Conservation (phyloP, 2,888 invertebrate species). For the Eristalis arbustorum region DNA sequence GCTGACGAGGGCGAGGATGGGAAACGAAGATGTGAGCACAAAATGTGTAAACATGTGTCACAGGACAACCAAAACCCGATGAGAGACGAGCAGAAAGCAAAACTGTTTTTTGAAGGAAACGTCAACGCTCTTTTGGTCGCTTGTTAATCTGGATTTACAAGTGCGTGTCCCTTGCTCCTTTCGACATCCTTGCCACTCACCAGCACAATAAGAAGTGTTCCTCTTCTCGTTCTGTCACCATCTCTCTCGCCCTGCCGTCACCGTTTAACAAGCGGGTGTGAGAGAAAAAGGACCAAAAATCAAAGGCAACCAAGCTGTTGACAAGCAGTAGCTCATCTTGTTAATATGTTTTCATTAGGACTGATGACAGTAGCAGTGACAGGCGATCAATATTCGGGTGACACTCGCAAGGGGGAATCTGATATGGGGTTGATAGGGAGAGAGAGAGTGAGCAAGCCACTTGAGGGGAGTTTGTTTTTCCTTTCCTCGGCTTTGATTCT, state of each 20-base stretch:
- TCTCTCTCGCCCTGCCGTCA: not conserved
- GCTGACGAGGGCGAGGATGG: not conserved
- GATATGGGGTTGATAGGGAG: not conserved
- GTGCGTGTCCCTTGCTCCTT: not conserved
- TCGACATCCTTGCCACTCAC: not conserved
- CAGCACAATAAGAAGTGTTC: too few species aligned
- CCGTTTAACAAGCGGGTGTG: not conserved
- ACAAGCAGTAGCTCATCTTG: conserved; percentile 25
- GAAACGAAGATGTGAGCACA: not conserved
- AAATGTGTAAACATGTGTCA: conserved; percentile 33
- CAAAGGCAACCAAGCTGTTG: conserved; percentile 17
- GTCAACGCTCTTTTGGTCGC: not conserved
- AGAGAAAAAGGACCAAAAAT: not conserved
- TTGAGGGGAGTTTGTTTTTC: not conserved
- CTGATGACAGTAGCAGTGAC: conserved; percentile 26
- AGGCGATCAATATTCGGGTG: conserved; percentile 14
- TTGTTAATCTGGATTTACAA: conserved; percentile 8
- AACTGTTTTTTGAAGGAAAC: not conserved
- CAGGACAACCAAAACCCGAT: not conserved
- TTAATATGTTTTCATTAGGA: conserved; percentile 23
- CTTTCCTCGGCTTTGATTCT: not conserved
- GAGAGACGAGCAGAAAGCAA: not conserved
- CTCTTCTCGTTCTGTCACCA: not conserved
- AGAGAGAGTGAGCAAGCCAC: not conserved
- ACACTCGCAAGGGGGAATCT: not conserved